These are phyloP conservation scores for Lophotriccus pileatus DNA, from an alignment of 2,797 vertebrate species.

Conservation along the genomic window DNA sequence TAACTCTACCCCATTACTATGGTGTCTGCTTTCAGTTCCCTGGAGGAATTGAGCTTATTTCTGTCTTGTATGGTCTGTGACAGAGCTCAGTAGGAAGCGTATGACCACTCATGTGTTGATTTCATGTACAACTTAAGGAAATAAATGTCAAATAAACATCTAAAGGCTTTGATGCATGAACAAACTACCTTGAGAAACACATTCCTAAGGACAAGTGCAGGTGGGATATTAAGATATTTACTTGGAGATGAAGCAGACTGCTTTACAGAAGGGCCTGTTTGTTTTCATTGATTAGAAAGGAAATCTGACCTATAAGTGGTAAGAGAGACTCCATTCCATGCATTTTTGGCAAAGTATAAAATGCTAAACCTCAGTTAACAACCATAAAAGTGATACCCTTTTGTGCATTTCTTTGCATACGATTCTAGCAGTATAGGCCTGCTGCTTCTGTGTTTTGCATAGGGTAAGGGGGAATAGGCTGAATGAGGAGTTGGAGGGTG, in stretches of 20 bases:
- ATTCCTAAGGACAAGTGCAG: neutral
- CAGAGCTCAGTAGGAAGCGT: neutral
- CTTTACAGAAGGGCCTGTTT: neutral
- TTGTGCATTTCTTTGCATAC: neutral
- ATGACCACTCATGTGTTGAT: neutral
- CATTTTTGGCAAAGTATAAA: neutral
- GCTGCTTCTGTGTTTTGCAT: neutral
- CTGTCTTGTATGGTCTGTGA: neutral
- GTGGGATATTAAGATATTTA: neutral
- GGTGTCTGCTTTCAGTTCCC: neutral
- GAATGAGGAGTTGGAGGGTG: neutral
- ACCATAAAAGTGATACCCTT: no score
- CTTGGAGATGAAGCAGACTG: neutral
- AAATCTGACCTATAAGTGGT: neutral
- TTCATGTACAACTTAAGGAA: neutral
- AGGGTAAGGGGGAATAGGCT: neutral
- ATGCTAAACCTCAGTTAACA: neutral
- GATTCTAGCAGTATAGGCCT: neutral
- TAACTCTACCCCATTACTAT: neutral
- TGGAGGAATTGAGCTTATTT: neutral
- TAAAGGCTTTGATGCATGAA: neutral
- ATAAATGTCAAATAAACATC: neutral
- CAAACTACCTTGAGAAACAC: neutral
- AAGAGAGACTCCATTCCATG: neutral
- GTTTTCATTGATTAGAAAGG: neutral